These are phyloP conservation scores for Prenolepis imparis DNA, from an alignment of 2,888 invertebrate species.

Conservation along the genomic window DNA sequence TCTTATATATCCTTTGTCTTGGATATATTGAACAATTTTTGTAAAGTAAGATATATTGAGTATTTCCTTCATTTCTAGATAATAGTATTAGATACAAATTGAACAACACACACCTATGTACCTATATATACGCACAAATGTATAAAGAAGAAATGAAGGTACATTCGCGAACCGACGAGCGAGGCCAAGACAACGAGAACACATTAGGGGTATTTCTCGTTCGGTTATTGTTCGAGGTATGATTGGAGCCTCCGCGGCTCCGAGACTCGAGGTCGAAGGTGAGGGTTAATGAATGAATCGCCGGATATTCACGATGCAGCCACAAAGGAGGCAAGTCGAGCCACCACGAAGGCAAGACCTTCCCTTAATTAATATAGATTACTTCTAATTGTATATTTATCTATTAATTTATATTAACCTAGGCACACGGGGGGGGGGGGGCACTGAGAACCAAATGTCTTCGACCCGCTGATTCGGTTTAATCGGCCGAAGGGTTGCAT, in stretches of 20 bases:
- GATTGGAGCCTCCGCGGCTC: slow-evolving; percentile 76
- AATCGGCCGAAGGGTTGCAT: slow-evolving; percentile 83
- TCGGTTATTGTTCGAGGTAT: slow-evolving; percentile 80
- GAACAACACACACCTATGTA: no score
- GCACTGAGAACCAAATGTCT: slow-evolving; percentile 77
- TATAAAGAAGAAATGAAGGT: neutral
- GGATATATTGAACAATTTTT: slow-evolving; percentile 6
- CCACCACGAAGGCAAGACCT: slow-evolving; percentile 80
- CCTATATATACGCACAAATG: neutral
- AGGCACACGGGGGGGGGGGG: slow-evolving; percentile 67
- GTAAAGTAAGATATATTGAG: slow-evolving; percentile 2
- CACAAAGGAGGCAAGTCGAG: slow-evolving; percentile 82
- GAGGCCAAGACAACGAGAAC: slow-evolving; percentile 64
- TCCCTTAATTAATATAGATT: slow-evolving; percentile 86
- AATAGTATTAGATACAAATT: neutral
- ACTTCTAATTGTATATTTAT: slow-evolving; percentile 86
- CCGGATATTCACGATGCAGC: slow-evolving; percentile 85
- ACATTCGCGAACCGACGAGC: slow-evolving; percentile 50
- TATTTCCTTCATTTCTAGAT: neutral
- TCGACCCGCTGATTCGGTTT: slow-evolving; percentile 82
- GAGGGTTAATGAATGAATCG: slow-evolving; percentile 86
- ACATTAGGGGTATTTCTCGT: slow-evolving; percentile 77
- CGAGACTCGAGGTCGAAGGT: slow-evolving; percentile 82
- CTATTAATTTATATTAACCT: slow-evolving; percentile 85
- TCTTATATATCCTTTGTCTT: neutral